These are phyloP conservation scores for Amphipyra berbera DNA, from an alignment of 2,888 invertebrate genomes.

Conservation along the genomic window DNA sequence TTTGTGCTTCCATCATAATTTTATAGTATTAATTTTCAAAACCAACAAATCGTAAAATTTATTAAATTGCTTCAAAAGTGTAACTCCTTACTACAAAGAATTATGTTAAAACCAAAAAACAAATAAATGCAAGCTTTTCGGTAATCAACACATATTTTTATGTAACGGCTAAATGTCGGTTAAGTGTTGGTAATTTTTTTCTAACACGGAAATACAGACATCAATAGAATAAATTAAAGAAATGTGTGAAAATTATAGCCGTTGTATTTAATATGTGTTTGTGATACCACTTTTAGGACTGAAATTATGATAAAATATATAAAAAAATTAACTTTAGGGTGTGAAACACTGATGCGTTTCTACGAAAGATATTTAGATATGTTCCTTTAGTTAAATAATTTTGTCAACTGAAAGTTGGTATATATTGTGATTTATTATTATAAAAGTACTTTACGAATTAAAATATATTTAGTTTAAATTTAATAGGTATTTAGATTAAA, in stretches of 20 bases:
- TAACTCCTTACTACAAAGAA: conserved; percentile 1
- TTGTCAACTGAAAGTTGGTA: conserved; percentile 88
- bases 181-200: conserved; percentile 8
- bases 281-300: conserved; percentile 57
- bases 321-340: conserved; percentile 71
- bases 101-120: conserved; percentile 36
- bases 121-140: conserved; percentile 40
- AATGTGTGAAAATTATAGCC: conserved; percentile 13
- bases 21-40: conserved; percentile 23
- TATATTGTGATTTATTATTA: conserved; percentile 87
- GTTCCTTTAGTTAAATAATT: conserved; percentile 83
- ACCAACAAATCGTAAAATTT: conserved; percentile 5
- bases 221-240: conserved; percentile 1
- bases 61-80: conserved; percentile 3
- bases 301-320: conserved; percentile 57
- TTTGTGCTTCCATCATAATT: conserved; percentile 44
- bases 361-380: conserved; percentile 74
- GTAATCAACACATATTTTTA: conserved; percentile 35
- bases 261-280: conserved; percentile 46
- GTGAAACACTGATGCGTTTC: conserved; percentile 79
- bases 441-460: conserved; percentile 82
- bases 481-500: conserved; percentile 80
- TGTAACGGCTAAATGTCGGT: conserved; percentile 31
- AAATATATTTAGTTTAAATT: conserved; percentile 83
- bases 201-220: conserved; percentile 3